Evolutionary conservation across 2,113 vertebrate species (phyloP).

Genomic region (Podilymbus podiceps): DNA sequence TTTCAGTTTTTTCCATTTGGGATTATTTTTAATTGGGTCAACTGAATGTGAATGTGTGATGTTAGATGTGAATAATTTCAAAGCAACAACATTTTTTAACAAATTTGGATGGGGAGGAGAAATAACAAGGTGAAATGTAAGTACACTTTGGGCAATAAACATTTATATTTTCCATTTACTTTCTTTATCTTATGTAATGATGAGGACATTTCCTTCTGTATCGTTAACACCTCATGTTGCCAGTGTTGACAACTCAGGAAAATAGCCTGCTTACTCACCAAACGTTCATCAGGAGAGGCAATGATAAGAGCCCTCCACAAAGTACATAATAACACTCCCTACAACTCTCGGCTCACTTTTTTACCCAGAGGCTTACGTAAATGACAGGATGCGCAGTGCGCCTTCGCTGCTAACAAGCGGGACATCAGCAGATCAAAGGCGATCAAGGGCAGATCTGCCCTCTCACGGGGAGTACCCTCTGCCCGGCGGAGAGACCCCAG

Average conservation of each 20-base stretch:
- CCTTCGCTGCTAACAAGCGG: background rate
- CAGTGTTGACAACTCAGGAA: constrained; percentile 55
- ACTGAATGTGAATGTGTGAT: background rate
- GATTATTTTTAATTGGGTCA: constrained; percentile 40
- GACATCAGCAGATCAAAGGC: background rate
- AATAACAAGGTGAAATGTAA: background rate
- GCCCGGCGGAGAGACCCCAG: background rate
- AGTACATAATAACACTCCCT: constrained; percentile 13
- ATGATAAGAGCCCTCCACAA: constrained; percentile 10
- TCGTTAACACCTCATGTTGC: constrained; percentile 34
- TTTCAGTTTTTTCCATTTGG: background rate
- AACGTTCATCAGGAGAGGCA: constrained; percentile 27
- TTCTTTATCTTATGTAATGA: constrained; percentile 36
- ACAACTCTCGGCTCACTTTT: background rate
- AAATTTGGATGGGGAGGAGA: background rate
- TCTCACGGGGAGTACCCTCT: background rate
- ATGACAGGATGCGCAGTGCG: background rate
- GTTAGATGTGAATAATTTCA: background rate
- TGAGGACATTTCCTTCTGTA: constrained; percentile 36
- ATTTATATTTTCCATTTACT: background rate
- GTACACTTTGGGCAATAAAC: background rate
- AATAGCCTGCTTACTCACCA: constrained; percentile 57
- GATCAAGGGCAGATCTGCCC: background rate
- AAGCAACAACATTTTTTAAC: background rate
- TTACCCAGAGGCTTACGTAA: background rate